phyloP scores from a whole-genome alignment of 2,888 invertebrate genomes.

The Tubulanus polymorphus region DNA sequence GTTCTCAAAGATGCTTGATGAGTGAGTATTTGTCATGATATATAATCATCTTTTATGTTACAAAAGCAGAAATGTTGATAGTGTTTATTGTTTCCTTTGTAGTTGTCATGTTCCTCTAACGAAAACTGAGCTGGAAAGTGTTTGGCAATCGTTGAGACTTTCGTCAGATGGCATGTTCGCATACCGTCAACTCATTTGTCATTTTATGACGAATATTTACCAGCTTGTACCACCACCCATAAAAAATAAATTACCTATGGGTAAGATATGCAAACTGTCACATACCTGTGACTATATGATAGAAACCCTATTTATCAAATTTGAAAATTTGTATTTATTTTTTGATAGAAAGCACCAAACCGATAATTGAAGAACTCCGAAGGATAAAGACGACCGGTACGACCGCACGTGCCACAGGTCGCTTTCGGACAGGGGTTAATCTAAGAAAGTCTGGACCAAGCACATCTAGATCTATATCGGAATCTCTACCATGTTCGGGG shows the following conservation, averaged over 20 bases:
- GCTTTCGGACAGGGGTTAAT: no score
- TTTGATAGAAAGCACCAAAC: no score
- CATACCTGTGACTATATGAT: no score
- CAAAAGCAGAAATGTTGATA: background rate
- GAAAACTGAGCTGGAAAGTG: slow-evolving; percentile 27
- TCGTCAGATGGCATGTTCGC: slow-evolving; percentile 32
- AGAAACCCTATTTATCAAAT: no score
- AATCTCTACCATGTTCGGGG: no score
- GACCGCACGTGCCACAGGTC: no score
- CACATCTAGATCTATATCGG: no score
- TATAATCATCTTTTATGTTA: background rate
- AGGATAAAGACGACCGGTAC: no score
- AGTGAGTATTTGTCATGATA: slow-evolving; percentile 1
- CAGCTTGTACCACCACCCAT: slow-evolving; percentile 1
- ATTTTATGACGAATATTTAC: background rate
- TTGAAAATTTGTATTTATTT: no score
- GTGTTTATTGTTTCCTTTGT: background rate
- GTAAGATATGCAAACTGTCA: no score
- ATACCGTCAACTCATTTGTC: slow-evolving; percentile 5
- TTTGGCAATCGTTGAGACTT: slow-evolving; percentile 31
- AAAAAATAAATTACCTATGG: background rate
- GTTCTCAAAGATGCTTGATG: slow-evolving; percentile 2
- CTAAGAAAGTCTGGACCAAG: no score
- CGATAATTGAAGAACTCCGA: no score
- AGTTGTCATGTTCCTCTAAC: slow-evolving; percentile 28